A percentile compares a stretch with the other conserved stretches of the same genome.
These are phyloP conservation scores for Ips nitidus DNA, from an alignment of 1,140 invertebrate genomes.

Conservation along the genomic window DNA sequence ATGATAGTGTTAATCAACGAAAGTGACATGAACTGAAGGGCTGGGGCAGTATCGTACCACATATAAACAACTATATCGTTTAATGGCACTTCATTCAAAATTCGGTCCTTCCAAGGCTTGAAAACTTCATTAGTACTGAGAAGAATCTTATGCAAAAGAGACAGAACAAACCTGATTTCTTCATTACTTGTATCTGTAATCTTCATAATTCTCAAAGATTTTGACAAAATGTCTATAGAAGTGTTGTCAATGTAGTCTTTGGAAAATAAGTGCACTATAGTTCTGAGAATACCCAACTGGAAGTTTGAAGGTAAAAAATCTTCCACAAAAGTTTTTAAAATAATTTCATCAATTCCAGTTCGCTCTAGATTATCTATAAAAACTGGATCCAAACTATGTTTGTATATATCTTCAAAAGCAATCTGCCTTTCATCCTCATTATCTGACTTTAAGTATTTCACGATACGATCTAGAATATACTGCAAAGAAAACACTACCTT, in stretches of 20 bases:
- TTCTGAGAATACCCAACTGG: slow-evolving; percentile 39
- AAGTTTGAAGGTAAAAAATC: slow-evolving; percentile 31
- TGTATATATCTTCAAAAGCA: slow-evolving; percentile 33
- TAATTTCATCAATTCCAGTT: slow-evolving; percentile 23
- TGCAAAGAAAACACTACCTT: slow-evolving; percentile 43
- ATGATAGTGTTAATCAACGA: slow-evolving; percentile 45
- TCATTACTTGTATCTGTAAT: slow-evolving; percentile 32
- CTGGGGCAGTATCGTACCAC: slow-evolving; percentile 19
- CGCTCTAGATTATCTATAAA: slow-evolving; percentile 39
- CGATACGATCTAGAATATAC: slow-evolving; percentile 36
- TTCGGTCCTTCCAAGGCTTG: slow-evolving; percentile 40
- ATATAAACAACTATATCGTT: slow-evolving; percentile 38
- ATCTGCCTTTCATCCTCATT: slow-evolving; percentile 23
- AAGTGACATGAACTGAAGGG: slow-evolving; percentile 42
- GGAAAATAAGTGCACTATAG: slow-evolving; percentile 43
- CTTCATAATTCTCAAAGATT: slow-evolving; percentile 40
- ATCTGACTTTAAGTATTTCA: slow-evolving; percentile 27
- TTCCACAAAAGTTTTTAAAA: slow-evolving; percentile 37
- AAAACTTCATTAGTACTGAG: slow-evolving; percentile 34
- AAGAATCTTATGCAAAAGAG: slow-evolving; percentile 45
- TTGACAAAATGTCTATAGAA: slow-evolving; percentile 35
- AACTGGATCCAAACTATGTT: slow-evolving; percentile 32
- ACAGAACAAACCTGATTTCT: slow-evolving; percentile 38
- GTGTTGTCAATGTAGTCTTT: slow-evolving; percentile 38
- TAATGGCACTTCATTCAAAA: slow-evolving; percentile 37